A percentile compares a stretch with the other conserved stretches of the same genome.
Evolutionary conservation across 2,888 invertebrate genomes (phyloP).

Genomic region (Seladonia tumulorum): DNA sequence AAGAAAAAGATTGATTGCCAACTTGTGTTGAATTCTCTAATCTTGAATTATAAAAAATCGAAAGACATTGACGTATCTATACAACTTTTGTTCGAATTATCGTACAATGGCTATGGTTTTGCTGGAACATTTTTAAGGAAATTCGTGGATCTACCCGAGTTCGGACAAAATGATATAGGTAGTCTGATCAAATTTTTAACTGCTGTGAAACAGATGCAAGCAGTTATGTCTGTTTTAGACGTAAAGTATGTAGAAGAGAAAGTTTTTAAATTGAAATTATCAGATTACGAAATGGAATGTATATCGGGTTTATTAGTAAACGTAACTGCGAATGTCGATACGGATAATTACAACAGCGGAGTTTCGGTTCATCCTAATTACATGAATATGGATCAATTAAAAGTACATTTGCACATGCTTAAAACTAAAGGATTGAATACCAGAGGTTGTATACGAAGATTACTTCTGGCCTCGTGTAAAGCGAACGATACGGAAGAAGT

Average conservation of each 20-base stretch:
- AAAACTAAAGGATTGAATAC: slow-evolving; percentile 88
- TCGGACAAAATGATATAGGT: not conserved
- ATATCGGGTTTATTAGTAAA: not conserved
- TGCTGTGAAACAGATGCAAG: not conserved
- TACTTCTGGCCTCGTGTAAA: slow-evolving; percentile 87
- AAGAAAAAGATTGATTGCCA: slow-evolving; percentile 83
- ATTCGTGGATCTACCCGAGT: not conserved
- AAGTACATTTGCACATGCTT: slow-evolving; percentile 88
- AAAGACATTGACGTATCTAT: slow-evolving; percentile 83
- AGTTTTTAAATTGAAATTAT: not conserved
- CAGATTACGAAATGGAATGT: not conserved
- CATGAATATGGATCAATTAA: slow-evolving; percentile 88
- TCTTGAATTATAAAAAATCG: slow-evolving; percentile 85
- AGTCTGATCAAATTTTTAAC: not conserved
- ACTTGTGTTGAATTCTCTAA: slow-evolving; percentile 84
- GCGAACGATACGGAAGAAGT: slow-evolving; percentile 86
- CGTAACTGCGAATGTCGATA: not conserved
- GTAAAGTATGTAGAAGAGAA: not conserved
- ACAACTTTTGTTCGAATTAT: not conserved
- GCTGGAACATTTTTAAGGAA: slow-evolving; percentile 8
- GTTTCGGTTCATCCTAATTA: slow-evolving; percentile 82
- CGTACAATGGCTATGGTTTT: slow-evolving; percentile 20
- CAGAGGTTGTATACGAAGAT: slow-evolving; percentile 87
- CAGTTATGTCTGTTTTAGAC: not conserved
- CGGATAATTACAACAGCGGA: not conserved